Conservation (phyloP, 2,888 invertebrate species). For the Caenorhabditis doughertyi region DNA sequence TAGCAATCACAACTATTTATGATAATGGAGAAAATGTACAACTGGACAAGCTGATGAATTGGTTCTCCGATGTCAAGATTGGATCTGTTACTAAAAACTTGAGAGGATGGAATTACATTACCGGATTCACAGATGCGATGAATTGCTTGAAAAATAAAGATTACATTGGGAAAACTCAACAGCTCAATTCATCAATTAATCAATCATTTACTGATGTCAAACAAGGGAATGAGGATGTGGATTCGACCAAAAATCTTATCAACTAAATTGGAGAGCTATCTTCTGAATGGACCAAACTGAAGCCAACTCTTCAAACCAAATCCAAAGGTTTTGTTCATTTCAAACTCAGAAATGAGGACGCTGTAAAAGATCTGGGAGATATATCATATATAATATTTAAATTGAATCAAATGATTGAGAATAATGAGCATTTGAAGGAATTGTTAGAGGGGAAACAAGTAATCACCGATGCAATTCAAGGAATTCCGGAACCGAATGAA, state of each 20-base stretch:
- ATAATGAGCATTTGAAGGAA: background rate
- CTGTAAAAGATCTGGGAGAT: conserved; percentile 4
- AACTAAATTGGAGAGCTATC: background rate
- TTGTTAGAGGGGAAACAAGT: background rate
- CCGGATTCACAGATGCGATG: background rate
- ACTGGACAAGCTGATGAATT: background rate
- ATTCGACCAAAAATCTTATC: background rate
- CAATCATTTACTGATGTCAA: background rate
- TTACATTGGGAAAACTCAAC: background rate
- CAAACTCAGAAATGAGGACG: background rate
- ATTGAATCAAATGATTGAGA: background rate
- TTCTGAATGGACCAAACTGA: background rate
- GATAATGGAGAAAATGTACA: background rate
- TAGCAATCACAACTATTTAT: background rate
- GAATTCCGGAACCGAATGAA: background rate
- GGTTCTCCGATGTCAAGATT: background rate
- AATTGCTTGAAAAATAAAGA: background rate
- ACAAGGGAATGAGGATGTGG: background rate
- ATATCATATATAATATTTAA: background rate
- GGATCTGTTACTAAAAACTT: background rate
- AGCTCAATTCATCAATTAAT: background rate
- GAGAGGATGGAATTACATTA: background rate
- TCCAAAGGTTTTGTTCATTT: background rate
- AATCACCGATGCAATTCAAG: background rate
- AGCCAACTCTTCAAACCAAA: background rate